Percentiles rank a stretch among this genome's conserved stretches.
Evolutionary conservation across 2,888 invertebrate species (phyloP).

Genomic region (Lepeophtheirus nordmannii): DNA sequence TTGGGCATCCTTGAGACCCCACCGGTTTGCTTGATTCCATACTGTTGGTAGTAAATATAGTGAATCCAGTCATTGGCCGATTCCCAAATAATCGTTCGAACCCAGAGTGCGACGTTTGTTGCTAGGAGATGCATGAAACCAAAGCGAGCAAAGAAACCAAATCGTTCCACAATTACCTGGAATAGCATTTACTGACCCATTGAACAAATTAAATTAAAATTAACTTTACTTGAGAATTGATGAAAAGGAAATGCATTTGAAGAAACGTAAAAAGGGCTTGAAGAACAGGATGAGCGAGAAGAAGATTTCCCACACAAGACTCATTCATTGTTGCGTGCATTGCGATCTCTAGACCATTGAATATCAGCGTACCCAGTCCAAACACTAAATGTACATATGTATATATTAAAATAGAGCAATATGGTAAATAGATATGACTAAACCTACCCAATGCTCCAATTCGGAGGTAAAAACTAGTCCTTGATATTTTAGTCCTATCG

Average conservation of each 20-base stretch:
- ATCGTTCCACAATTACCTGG: constrained; percentile 25
- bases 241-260: constrained; percentile 44
- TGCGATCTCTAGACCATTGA: constrained; percentile 43
- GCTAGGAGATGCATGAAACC: constrained; percentile 43
- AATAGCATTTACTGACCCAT: neutral
- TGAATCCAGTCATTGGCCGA: constrained; percentile 30
- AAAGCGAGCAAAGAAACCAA: constrained; percentile 32
- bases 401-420: neutral
- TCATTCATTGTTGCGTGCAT: constrained; percentile 41
- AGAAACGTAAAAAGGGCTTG: constrained; percentile 42
- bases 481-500: constrained; percentile 37
- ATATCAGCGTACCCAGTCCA: constrained; percentile 42
- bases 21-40: neutral
- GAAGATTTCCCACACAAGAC: constrained; percentile 34
- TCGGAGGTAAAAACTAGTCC: constrained; percentile 42
- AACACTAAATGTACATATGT: constrained; percentile 35
- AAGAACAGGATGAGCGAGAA: constrained; percentile 42
- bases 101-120: constrained; percentile 42
- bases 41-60: constrained; percentile 17
- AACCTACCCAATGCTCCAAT: constrained; percentile 39
- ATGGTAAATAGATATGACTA: neutral
- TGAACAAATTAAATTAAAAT: constrained; percentile 8
- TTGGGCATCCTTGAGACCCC: neutral
- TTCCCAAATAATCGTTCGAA: constrained; percentile 41
- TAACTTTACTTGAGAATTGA: constrained; percentile 41